Evolutionary conservation across 1,140 invertebrate genomes (phyloP).

Genomic region (Ditylenchus dipsaci): DNA sequence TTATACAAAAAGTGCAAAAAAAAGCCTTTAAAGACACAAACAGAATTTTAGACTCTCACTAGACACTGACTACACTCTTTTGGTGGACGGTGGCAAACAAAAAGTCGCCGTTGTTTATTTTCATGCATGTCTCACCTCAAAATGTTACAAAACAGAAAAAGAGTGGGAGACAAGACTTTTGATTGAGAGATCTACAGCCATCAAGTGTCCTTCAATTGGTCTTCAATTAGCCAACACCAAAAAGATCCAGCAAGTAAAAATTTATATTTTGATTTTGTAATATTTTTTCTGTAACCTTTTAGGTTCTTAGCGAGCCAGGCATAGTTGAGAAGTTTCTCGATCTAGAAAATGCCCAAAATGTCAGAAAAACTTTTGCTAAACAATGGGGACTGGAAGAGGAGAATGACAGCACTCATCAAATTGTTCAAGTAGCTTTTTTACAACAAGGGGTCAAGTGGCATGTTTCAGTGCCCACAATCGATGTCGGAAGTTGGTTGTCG

Average conservation of each 20-base stretch:
- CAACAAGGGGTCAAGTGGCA: no score
- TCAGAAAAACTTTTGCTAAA: not conserved
- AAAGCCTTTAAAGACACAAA: no score
- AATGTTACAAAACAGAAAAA: constrained; percentile 77
- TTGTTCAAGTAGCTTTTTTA: constrained; percentile 1
- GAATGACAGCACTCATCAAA: not conserved
- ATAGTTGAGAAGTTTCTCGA: not conserved
- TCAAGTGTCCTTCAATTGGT: constrained; percentile 91
- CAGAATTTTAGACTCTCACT: not conserved
- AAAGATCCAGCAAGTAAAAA: constrained; percentile 62
- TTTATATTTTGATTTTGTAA: not conserved
- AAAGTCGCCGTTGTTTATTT: constrained; percentile 86
- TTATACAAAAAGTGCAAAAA: no score
- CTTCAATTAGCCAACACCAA: constrained; percentile 67
- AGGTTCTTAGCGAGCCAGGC: not conserved
- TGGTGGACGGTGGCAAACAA: constrained; percentile 62
- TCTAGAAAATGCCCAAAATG: not conserved
- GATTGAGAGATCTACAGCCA: constrained; percentile 74
- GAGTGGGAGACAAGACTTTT: no score
- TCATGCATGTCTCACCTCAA: constrained; percentile 64
- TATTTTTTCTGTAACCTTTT: no score
- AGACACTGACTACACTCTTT: not conserved
- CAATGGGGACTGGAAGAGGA: constrained; percentile 3
- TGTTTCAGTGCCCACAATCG: no score
- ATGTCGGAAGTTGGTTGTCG: no score